These are phyloP conservation scores for Phycodurus eques DNA, from an alignment of 2,113 vertebrate species.

Conservation along the genomic window DNA sequence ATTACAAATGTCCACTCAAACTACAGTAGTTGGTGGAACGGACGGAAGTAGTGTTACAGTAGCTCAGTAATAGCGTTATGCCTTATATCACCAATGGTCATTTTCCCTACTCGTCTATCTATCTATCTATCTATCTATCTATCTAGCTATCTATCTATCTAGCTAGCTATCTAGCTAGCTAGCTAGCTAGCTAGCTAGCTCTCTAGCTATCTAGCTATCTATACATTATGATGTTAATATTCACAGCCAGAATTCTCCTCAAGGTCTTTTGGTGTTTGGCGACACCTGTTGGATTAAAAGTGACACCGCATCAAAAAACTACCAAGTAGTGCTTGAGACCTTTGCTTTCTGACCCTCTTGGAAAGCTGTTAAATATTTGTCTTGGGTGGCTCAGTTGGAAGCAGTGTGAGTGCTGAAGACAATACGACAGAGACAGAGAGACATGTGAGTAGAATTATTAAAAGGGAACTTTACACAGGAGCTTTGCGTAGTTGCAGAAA, in stretches of 20 bases:
- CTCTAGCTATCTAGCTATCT: too few species aligned
- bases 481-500: conserved; percentile 9
- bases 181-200: too few species aligned
- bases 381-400: conserved; percentile 47
- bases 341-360: conserved; percentile 57
- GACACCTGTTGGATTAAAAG: neutral
- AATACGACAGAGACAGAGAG: conserved; percentile 14
- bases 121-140: too few species aligned
- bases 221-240: too few species aligned
- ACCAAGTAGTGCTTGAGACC: conserved; percentile 31
- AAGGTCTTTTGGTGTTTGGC: neutral
- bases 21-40: too few species aligned
- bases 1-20: too few species aligned
- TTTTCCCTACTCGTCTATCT: too few species aligned
- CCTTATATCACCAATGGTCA: too few species aligned
- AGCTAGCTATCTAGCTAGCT: too few species aligned
- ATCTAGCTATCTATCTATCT: too few species aligned
- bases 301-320: neutral
- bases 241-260: neutral
- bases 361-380: conserved; percentile 69
- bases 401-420: conserved; percentile 1
- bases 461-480: conserved; percentile 21
- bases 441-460: conserved; percentile 8
- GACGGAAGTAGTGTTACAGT: too few species aligned
- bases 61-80: too few species aligned